Evolutionary conservation across 2,113 vertebrate species (phyloP), one percentile per base, ranked within the genome.

Genomic region (Varanus salvator): DNA sequence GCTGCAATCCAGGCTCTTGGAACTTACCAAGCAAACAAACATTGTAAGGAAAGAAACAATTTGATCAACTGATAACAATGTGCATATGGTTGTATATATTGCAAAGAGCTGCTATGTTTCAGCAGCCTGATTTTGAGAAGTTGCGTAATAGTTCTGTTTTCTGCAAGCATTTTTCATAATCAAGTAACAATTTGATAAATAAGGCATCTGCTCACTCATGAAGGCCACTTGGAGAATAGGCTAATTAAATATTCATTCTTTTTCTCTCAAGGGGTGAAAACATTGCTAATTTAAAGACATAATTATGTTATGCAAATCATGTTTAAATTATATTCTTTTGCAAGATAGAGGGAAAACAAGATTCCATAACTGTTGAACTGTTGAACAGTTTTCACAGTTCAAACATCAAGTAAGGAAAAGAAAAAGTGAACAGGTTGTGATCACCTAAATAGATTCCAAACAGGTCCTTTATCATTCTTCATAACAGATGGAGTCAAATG

Each of bases 1-100:
- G 34, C 77, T 93, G 80, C 85, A 78, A 54, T 44, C 90, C 44
- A 83, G 89, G 71, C 87, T 91, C 9, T 64, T 93, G 85, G 94
- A 93, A 84, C 87, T 94, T 60, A 93, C 68, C 80, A 92, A 93
- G 34, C 92, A 94, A 85, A 78, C 86, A 69, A 82, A 94, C 25
- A 92, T 91, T 57, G 92, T 93, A 93, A 92, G 92, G 38, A 69
- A 89, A 82, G 44, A 27, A 86, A 3, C 54, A 68, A n/a, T 86
- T 1, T 68, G 71, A 81, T 44, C 11, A 81, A 76, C 15, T 25
- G 15, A 34, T 15, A 34, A 64, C 34, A 2, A 34, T 57, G 50
- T 34, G 11, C 25, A 75, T 19, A 3, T 48, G 27, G n/a, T 57
- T 90, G 68, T 54, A 74, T 12, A 74, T 81, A 29, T 44, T 44